Evolutionary conservation across 2,888 invertebrate genomes (phyloP), one percentile per base, ranked within the genome.

Genomic region (Patella caerulea): DNA sequence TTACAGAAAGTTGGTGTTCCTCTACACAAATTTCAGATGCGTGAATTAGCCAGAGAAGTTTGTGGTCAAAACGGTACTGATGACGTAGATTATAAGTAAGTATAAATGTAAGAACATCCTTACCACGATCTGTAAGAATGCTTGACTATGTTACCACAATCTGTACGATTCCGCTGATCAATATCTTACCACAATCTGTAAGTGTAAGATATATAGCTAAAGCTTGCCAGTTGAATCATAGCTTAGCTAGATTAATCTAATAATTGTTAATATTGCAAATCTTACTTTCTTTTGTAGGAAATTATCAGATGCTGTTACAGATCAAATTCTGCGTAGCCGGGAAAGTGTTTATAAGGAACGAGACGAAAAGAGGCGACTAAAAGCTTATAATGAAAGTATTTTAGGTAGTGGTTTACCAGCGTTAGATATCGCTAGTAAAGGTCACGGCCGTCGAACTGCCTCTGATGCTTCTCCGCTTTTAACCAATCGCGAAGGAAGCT

Each of bases 1-100:
- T 81, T 79, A 9, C 82, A 88, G 88, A 84, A 80, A 75, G 82
- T 83, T 69, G 85, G 85, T 17, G 82, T 88, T 7, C 84, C 82
- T 19, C 75, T 88, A 34, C 83, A 85, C 65, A 78, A 81, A 14
- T 84, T 79, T 76, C 87, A 88, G 73, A 84, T 87, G 71, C 82
- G 83, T 5, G 84, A 84, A 11, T 73, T 88, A 24, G 84, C 87
- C 0, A 81, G 84, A 24, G 82, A 83, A 2, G 78, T 86, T 12
- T 82, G 85, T 3, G 80, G 82, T 0, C 77, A 83, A 71, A 79
- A 79, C 11, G 78, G 74, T 55, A 81, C 82, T 71, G 71, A 29
- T 4, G 78, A 80, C 3, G 85, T 88, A 54, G 83, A 85, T 45
- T 88, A 87, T 79, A 83, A 81, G 88, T 87, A 79, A 73, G 74